phyloP scores from a whole-genome alignment of 1,140 invertebrate genomes.

The Pseudomyrmex concolor region DNA sequence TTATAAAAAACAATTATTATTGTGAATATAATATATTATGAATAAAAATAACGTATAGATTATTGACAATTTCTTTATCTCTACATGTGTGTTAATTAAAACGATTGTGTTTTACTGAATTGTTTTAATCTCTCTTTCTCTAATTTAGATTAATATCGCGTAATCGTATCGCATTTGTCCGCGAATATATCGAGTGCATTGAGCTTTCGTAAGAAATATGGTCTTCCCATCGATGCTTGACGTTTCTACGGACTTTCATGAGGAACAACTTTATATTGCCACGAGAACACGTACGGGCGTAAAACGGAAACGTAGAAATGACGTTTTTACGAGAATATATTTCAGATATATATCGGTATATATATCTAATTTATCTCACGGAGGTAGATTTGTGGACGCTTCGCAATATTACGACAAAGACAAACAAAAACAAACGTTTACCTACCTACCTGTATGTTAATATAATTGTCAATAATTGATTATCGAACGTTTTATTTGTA shows the following conservation, averaged over 20 bases:
- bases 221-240: slow-evolving; percentile 73
- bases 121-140: too few relatives aligned
- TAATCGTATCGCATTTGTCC: slow-evolving; percentile 20
- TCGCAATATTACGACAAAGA: slow-evolving; percentile 34
- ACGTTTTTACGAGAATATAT: slow-evolving; percentile 55
- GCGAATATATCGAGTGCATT: neutral
- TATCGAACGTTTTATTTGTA: slow-evolving; percentile 72
- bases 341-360: slow-evolving; percentile 25
- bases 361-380: slow-evolving; percentile 58
- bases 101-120: too few relatives aligned
- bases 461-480: slow-evolving; percentile 57
- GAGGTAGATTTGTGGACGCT: slow-evolving; percentile 56
- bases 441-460: slow-evolving; percentile 56
- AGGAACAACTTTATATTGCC: slow-evolving; percentile 12
- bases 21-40: too few relatives aligned
- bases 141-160: neutral
- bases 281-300: slow-evolving; percentile 2
- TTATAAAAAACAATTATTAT: too few relatives aligned
- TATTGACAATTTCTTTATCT: neutral
- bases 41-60: too few relatives aligned
- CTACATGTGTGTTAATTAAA: too few relatives aligned
- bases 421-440: slow-evolving; percentile 54
- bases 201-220: slow-evolving; percentile 62
- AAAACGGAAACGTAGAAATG: slow-evolving; percentile 17
- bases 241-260: slow-evolving; percentile 58